Evolutionary conservation across 2,797 vertebrate species (phyloP), one percentile per base, ranked within the genome.

Genomic region (Crenichthys baileyi): DNA sequence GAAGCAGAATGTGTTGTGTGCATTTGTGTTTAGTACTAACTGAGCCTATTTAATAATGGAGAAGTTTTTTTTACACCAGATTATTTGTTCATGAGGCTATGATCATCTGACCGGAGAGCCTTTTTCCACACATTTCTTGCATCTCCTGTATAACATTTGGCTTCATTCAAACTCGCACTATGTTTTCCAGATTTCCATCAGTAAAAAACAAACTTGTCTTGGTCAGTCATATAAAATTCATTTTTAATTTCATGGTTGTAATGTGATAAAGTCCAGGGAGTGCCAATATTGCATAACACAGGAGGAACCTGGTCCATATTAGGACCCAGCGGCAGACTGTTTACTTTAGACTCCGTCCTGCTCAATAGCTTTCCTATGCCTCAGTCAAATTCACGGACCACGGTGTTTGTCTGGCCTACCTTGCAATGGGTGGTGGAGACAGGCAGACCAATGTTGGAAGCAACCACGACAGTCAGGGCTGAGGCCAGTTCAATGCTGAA

Each of bases 351-450:
- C 67, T 73, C 70, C 71, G 44, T 73, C 83, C 81, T 72, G 83
- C 83, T 72, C 80, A 91, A 90, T 70, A 24, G 13, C 48, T 68
- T 68, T 73, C 44, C 85, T 31, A 2, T 71, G 76, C 79, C 84
- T 83, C 56, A 51, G 87, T 88, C 75, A 61, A 55, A 65, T 68
- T 86, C 55, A 70, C 77, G 73, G 78, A 90, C 90, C 89, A 70
- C 87, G 88, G 81, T 61, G 82, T 91, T 77, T 89, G 86, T 61
- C 63, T 70, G 73, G 73, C 86, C 94, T 95, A 99, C 98, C 96
- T 99, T 99, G 94, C 98, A 99, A 91, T 99, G 98, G 24, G 98
- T 99, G 4, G 98, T 99, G 90, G 98, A 99, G 89, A 99, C 97
- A 77, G 98, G 98, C 89, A 99, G 96, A 50, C 98, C 98, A 4